phyloP scores from a whole-genome alignment of 2,797 vertebrate genomes.

The Sitta carolinensis region DNA sequence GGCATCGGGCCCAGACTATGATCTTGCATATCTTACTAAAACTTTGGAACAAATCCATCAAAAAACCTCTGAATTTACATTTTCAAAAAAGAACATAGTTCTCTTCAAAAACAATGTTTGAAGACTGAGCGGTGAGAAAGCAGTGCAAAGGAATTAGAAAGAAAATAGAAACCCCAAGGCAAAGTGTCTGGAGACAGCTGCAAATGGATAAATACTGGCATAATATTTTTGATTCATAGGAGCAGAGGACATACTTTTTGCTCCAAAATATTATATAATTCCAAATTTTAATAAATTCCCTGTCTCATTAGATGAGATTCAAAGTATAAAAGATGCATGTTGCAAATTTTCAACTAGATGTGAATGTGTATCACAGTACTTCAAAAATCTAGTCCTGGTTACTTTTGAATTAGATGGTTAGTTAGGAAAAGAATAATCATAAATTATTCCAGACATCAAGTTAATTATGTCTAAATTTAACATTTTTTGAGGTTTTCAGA shows the following conservation, averaged over 20 bases:
- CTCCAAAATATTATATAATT: neutral
- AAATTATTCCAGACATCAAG: neutral
- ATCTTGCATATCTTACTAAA: conserved; percentile 22
- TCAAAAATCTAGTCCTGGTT: neutral
- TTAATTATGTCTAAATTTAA: neutral
- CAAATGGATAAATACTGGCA: neutral
- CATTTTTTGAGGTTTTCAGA: neutral
- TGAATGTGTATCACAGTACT: neutral
- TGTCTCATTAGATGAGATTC: neutral
- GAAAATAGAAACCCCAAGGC: neutral
- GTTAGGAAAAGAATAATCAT: neutral
- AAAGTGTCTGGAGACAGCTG: neutral
- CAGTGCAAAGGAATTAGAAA: neutral
- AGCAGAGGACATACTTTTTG: neutral
- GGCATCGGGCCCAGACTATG: neutral
- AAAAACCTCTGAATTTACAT: neutral
- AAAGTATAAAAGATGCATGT: neutral
- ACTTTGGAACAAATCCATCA: neutral
- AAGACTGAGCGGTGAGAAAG: neutral
- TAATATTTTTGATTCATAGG: neutral
- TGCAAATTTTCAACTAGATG: neutral
- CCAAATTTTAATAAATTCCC: neutral
- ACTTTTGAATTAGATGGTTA: neutral
- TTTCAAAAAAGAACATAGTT: neutral
- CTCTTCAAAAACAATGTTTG: neutral